phyloP scores from a whole-genome alignment of 2,888 invertebrate genomes.

The Ophion obscuratus region DNA sequence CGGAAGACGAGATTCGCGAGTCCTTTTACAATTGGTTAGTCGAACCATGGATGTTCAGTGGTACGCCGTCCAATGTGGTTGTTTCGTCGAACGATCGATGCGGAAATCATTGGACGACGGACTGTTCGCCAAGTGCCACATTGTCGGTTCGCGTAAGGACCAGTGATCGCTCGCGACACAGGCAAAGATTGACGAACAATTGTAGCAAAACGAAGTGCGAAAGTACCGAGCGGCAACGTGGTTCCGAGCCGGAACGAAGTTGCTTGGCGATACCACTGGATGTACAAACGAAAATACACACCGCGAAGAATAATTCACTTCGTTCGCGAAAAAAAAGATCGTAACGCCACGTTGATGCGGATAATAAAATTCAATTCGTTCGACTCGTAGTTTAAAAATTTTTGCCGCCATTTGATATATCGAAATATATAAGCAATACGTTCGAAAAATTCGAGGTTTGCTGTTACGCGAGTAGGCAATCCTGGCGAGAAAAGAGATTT shows the following conservation, averaged over 20 bases:
- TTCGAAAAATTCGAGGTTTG: too few species aligned
- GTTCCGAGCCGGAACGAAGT: slow-evolving; percentile 24
- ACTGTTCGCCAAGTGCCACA: not conserved
- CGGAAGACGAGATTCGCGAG: slow-evolving; percentile 57
- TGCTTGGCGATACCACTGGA: not conserved
- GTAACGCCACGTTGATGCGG: not conserved
- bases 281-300: not conserved
- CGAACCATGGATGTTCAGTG: slow-evolving; percentile 55
- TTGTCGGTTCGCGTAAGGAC: not conserved
- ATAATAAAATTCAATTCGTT: not conserved
- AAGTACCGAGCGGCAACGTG: slow-evolving; percentile 34
- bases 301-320: not conserved
- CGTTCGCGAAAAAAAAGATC: slow-evolving; percentile 46
- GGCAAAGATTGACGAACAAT: slow-evolving; percentile 52
- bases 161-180: slow-evolving; percentile 23
- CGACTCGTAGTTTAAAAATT: not conserved
- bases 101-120: not conserved
- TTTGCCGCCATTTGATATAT: not conserved
- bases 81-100: slow-evolving; percentile 3
- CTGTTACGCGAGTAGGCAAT: too few species aligned
- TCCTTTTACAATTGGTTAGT: slow-evolving; percentile 68
- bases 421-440: not conserved
- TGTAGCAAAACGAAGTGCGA: slow-evolving; percentile 68
- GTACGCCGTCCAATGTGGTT: not conserved
- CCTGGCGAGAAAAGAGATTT: too few species aligned